Conservation (phyloP, 2,888 invertebrate species). For the Ariolimax columbianus region DNA sequence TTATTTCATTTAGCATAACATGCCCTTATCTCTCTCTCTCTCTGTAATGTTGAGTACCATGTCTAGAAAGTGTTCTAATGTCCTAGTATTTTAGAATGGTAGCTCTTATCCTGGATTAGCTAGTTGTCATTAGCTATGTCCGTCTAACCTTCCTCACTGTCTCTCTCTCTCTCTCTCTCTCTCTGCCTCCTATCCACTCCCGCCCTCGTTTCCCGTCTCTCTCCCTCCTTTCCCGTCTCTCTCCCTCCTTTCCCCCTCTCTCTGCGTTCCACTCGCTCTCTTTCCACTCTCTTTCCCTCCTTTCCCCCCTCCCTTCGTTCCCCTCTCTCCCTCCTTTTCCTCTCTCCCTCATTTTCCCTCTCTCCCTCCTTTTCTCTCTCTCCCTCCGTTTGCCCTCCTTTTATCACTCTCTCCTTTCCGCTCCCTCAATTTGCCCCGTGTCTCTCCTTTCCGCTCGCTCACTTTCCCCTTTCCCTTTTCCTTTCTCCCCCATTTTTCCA, state of each 20-base stretch:
- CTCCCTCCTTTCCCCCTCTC: background rate
- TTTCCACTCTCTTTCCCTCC: background rate
- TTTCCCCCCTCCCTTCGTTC: background rate
- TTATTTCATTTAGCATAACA: no score
- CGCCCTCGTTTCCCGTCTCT: background rate
- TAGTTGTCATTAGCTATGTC: no score
- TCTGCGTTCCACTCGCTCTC: background rate
- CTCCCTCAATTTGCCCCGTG: no score
- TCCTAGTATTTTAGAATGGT: no score
- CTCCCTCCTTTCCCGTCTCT: background rate
- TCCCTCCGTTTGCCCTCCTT: background rate
- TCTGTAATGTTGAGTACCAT: no score
- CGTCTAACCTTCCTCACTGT: background rate
- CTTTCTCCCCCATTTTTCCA: background rate
- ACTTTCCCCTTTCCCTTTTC: background rate
- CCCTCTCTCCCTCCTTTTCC: background rate
- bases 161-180: background rate
- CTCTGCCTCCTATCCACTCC: background rate
- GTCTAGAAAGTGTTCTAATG: no score
- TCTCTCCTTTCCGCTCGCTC: background rate
- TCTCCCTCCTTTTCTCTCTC: background rate
- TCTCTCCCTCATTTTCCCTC: background rate
- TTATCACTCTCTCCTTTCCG: background rate
- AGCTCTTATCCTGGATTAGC: no score
- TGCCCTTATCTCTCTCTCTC: no score